Evolutionary conservation across 2,888 invertebrate species (phyloP).

Genomic region (Acleris emargana): DNA sequence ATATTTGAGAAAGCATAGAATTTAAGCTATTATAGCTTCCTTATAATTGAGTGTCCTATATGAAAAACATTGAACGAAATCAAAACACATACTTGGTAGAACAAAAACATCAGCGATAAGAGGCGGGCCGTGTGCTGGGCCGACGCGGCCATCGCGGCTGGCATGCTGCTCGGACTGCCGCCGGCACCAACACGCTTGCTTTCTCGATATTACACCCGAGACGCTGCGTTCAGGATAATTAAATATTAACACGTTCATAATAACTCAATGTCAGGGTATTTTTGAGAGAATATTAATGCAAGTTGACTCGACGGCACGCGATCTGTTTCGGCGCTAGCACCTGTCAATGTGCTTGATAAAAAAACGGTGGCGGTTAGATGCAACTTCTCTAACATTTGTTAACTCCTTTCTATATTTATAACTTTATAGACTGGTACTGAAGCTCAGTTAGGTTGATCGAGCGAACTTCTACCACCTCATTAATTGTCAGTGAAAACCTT

Average conservation of each 20-base stretch:
- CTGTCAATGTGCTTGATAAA: too few relatives aligned
- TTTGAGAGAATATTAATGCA: too few relatives aligned
- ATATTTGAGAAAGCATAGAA: neutral
- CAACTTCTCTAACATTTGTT: too few relatives aligned
- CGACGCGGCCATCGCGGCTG: constrained; percentile 50
- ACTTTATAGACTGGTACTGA: too few relatives aligned
- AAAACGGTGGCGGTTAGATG: too few relatives aligned
- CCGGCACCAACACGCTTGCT: constrained; percentile 25
- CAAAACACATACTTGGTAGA: constrained; percentile 26
- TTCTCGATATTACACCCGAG: constrained; percentile 1
- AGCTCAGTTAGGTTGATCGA: too few relatives aligned
- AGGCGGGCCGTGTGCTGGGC: constrained; percentile 25
- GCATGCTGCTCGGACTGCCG: constrained; percentile 44
- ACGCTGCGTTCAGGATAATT: constrained; percentile 5
- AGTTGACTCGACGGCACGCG: too few relatives aligned
- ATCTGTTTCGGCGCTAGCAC: too few relatives aligned
- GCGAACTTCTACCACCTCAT: too few relatives aligned
- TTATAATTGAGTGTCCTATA: neutral
- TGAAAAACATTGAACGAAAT: neutral
- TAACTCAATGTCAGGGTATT: too few relatives aligned
- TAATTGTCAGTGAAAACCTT: too few relatives aligned
- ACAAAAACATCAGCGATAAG: constrained; percentile 22
- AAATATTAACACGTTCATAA: neutral
- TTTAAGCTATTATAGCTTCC: neutral
- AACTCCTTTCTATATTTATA: too few relatives aligned